Percentiles rank a stretch among this genome's conserved stretches.
Evolutionary conservation across 2,797 vertebrate genomes (phyloP).

Genomic region (Darevskia mixta): DNA sequence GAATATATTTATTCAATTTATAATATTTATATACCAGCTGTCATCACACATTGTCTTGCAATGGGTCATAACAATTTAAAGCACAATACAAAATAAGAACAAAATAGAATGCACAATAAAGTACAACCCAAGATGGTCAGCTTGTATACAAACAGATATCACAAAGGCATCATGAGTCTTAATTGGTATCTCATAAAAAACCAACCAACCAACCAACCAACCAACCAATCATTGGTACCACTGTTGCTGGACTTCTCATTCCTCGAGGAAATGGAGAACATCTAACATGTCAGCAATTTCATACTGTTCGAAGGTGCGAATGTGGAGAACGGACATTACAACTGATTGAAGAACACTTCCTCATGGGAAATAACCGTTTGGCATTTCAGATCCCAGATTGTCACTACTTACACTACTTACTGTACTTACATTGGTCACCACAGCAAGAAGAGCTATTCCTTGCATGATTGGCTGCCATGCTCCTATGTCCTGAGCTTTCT

Average conservation of each 20-base stretch:
- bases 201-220: not conserved
- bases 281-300: not conserved
- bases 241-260: not conserved
- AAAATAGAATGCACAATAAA: too few relatives aligned
- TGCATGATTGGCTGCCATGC: slow-evolving; percentile 96
- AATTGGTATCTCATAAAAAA: not conserved
- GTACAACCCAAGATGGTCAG: not conserved
- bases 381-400: not conserved
- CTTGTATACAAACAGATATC: not conserved
- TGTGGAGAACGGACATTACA: not conserved
- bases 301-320: not conserved
- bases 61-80: too few relatives aligned
- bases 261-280: not conserved
- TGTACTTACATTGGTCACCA: slow-evolving; percentile 90
- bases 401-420: not conserved
- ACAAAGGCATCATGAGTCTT: not conserved
- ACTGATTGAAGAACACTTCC: not conserved
- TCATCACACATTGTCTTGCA: too few relatives aligned
- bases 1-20: too few relatives aligned
- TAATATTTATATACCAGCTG: too few relatives aligned
- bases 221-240: not conserved
- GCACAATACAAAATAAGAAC: too few relatives aligned
- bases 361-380: not conserved
- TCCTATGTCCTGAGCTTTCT: slow-evolving; percentile 92
- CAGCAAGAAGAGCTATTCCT: slow-evolving; percentile 90